Evolutionary conservation across 2,113 vertebrate species (phyloP), one percentile per base, ranked within the genome.

Genomic region (Cynocephalus volans): DNA sequence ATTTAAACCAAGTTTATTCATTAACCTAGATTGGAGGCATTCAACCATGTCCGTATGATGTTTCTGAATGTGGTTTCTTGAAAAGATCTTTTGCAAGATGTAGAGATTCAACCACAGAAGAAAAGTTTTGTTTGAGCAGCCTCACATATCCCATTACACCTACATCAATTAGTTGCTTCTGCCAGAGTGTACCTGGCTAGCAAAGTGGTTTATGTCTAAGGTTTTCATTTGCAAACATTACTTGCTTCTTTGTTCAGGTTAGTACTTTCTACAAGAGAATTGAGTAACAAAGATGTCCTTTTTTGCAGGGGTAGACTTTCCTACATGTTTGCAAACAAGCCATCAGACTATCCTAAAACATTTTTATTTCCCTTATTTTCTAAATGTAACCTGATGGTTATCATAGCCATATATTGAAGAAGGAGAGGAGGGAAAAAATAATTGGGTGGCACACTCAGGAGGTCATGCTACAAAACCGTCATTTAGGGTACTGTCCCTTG

Each of bases 1-100:
- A 92, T 91, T 96, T 96, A 97, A 97, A 95, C 67, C n/a, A 94
- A 95, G 93, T 96, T 99, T 98, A 98, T 87, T 98, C 93, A 98
- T 99, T 99, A 99, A 99, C 97, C 85, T 92, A 97, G 58, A 70
- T 81, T 70, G 70, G 96, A 96, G 82, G 41, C 91, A 95, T 76
- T 96, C 77, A 98, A 96, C 93, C 81, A 84, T 80, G 88, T 67
- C 87, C 76, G 62, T 52, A 28, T 50, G 81, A 95, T 26, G 56
- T 96, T 95, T 92, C 86, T 96, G 92, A 77, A 97, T 98, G 93
- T 96, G 97, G n/a, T 96, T 93, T 98, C 64, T 95, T 73, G 12
- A 31, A 50, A 95, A 96, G 33, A 70, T 81, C 72, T 87, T 87
- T 92, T 88, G 54, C n/a, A 96, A 93, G 72, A 73, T 56, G 45